phyloP scores from a whole-genome alignment of 2,797 vertebrate genomes.

The Atherinosoma microstoma region DNA sequence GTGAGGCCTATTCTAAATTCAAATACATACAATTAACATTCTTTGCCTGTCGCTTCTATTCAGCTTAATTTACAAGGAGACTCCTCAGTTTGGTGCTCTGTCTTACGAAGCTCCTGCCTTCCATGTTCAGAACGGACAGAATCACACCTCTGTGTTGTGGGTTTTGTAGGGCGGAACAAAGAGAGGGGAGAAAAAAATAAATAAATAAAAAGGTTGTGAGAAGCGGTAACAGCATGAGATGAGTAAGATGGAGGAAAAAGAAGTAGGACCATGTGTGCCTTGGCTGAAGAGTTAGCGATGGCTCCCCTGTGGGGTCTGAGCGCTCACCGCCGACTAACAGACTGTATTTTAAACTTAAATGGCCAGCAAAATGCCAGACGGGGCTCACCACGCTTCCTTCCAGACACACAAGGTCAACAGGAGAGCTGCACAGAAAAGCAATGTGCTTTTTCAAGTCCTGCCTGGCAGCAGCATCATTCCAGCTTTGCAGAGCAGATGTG shows the following conservation, averaged over 20 bases:
- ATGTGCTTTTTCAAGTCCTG: constrained; percentile 25
- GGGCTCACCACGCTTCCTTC: constrained; percentile 59
- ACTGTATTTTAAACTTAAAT: constrained; percentile 81
- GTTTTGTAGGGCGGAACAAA: constrained; percentile 52
- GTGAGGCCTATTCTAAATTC: constrained; percentile 50
- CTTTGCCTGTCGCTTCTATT: constrained; percentile 14
- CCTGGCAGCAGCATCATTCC: constrained; percentile 23
- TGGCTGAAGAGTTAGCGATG: constrained; percentile 60
- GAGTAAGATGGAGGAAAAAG: constrained; percentile 47
- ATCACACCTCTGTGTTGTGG: constrained; percentile 42
- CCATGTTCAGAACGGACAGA: constrained; percentile 44
- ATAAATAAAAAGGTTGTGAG: constrained; percentile 21
- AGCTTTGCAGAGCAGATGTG: constrained; percentile 56
- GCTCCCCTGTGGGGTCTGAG: constrained; percentile 61
- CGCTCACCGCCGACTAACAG: constrained; percentile 59
- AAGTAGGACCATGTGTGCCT: constrained; percentile 54
- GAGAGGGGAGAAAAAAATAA: neutral
- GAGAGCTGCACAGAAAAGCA: constrained; percentile 47
- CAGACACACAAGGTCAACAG: constrained; percentile 69
- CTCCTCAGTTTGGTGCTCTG: constrained; percentile 38
- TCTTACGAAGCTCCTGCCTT: constrained; percentile 52
- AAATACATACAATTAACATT: constrained; percentile 42
- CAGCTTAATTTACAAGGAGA: constrained; percentile 23
- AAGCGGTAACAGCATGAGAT: constrained; percentile 52
- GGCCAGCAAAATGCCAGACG: constrained; percentile 75